Conservation (phyloP, 2,888 invertebrate genomes). For the Trachelus iudaicus region DNA sequence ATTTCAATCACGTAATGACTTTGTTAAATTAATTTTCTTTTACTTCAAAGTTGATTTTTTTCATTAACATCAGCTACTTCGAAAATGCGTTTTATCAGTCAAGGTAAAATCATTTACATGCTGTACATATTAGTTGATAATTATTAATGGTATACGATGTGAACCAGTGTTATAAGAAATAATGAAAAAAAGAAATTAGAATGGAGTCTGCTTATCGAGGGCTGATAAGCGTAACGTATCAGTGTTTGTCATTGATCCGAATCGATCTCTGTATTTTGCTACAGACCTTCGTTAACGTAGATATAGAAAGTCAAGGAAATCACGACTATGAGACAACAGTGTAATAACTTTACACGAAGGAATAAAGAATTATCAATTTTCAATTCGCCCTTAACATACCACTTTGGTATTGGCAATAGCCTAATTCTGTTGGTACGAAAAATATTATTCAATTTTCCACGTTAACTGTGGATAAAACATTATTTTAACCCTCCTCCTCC, state of each 20-base stretch:
- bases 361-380: background rate
- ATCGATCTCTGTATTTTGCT: conserved; percentile 3
- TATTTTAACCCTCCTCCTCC: too few relatives aligned
- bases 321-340: background rate
- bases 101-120: background rate
- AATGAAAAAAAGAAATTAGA: background rate
- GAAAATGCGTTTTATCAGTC: background rate
- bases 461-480: background rate
- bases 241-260: background rate
- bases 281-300: background rate
- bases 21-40: background rate
- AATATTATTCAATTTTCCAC: too few relatives aligned
- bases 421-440: too few relatives aligned
- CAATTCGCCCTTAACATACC: background rate
- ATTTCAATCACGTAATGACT: background rate
- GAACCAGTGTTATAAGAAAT: background rate
- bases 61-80: background rate
- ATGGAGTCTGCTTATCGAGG: background rate
- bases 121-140: background rate
- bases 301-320: background rate
- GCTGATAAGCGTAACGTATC: background rate
- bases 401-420: background rate
- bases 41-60: background rate
- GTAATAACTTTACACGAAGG: background rate
- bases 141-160: background rate